Base-by-base conservation (phyloP, 2,888 invertebrate species). In the Dicranocentrus wangi region DNA sequence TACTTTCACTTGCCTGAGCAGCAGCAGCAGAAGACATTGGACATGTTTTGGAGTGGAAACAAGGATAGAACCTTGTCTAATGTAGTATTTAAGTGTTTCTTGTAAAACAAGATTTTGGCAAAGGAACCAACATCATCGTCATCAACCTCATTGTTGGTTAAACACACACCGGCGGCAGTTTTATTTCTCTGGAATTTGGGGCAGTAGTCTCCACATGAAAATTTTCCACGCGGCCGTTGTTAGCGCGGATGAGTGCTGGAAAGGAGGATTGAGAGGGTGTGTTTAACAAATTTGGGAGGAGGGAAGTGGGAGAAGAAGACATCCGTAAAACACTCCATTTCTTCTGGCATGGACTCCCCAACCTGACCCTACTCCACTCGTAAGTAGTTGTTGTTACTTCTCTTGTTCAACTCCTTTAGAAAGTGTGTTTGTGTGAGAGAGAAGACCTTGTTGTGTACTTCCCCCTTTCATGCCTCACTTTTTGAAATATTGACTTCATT, bases 281-380 rank as follows among this genome's bases (percentile, higher is more conserved):
- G 21, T 39, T 19, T 43, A 60, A 27, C 39, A 70, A 53, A 53
- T 53, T 21, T 47, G 17, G 21, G 23, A 43, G 21, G 42, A 53
- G 47, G 47, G 15, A 47, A n/a, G 21, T n/a, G 32, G 21, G 42
- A 53, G 47, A n/a, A 47, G 15, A 42, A 76, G 65, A 42, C 7
- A 27, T n/a, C 58, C 47, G 71, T 65, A 78, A 78, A 71, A 61
- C n/a, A n/a, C n/a, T n/a, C n/a, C n/a, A 25, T 77, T 77, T 51
- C 58, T n/a, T 51, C 25, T 77, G 53, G 17, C 25, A 78, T 78
- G 78, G 78, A 53, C 78, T 10, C 51, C 27, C 8, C 78, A 71
- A 43, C 63, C 53, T 21, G 70, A 78, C 28, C 78, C 78, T 53
- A 55, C 65, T 71, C 78, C 42, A 55, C 65, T 71, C 70, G 78